Conservation (phyloP, 2,797 vertebrate genomes). For the Darevskia mixta region DNA sequence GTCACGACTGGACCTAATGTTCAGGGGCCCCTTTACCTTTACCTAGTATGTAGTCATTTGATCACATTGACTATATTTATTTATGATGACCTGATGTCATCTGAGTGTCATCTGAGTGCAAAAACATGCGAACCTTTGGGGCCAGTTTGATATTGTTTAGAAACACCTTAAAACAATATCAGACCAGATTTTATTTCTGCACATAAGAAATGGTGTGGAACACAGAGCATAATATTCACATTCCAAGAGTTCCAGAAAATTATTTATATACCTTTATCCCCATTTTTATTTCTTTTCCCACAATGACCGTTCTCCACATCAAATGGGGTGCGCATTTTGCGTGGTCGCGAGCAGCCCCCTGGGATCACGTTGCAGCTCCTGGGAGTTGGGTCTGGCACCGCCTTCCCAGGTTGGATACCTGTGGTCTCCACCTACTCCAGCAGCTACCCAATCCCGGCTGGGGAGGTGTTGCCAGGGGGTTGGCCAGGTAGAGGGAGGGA, state of each 20-base stretch:
- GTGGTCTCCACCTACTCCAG: no score
- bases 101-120: not conserved
- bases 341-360: no score
- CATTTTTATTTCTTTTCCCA: not conserved
- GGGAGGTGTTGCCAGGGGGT: no score
- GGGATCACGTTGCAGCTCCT: no score
- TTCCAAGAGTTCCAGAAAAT: constrained; percentile 18
- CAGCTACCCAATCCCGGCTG: no score
- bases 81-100: not conserved
- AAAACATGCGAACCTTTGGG: not conserved
- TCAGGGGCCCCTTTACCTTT: no score
- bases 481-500: no score
- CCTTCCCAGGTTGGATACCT: no score
- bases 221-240: not conserved
- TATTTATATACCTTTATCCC: not conserved
- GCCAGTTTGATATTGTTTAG: not conserved
- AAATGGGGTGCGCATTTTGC: no score
- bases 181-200: not conserved
- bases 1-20: no score
- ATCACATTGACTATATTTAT: not conserved
- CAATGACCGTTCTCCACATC: no score
- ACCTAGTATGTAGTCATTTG: not conserved
- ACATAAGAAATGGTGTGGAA: not conserved
- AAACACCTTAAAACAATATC: not conserved
- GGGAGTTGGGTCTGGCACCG: no score